A percentile compares a stretch with the other conserved stretches of the same genome.
phyloP scores from a whole-genome alignment of 2,113 vertebrate species.

The Gadus macrocephalus region DNA sequence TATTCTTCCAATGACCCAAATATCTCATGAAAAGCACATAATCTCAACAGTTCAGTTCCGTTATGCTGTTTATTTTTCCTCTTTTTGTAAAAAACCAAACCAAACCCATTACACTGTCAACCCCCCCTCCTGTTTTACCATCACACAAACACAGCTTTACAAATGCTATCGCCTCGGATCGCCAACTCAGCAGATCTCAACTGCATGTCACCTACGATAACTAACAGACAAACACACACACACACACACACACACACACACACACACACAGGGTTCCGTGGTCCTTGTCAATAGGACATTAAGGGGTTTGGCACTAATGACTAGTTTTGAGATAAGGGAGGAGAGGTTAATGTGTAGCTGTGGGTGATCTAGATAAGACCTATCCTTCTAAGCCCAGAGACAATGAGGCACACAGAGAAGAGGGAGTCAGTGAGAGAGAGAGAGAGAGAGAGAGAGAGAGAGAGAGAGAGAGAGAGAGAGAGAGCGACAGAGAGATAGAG shows the following conservation, averaged over 20 bases:
- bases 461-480: background rate
- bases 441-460: conserved; percentile 13
- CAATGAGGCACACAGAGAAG: conserved; percentile 44
- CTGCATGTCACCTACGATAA: conserved; percentile 60
- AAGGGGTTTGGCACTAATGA: conserved; percentile 75
- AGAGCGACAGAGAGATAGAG: background rate
- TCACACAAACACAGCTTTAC: conserved; percentile 42
- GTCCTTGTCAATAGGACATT: conserved; percentile 65
- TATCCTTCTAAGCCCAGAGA: conserved; percentile 61
- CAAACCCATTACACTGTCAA: conserved; percentile 5
- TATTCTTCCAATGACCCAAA: too few species aligned
- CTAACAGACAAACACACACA: conserved; percentile 31
- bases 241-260: conserved; percentile 33
- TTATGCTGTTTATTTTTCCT: too few species aligned
- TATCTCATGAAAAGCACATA: conserved; percentile 5
- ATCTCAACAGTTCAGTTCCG: background rate
- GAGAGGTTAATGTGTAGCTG: conserved; percentile 76
- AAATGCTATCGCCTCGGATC: conserved; percentile 65
- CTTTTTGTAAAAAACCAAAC: too few species aligned
- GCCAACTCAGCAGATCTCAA: conserved; percentile 66
- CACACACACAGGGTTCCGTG: conserved; percentile 31
- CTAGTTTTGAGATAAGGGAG: conserved; percentile 73
- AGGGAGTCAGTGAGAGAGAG: conserved; percentile 20
- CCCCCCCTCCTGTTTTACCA: conserved; percentile 8
- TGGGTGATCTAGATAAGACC: conserved; percentile 75